Base-by-base conservation (phyloP, 2,113 vertebrate species). In the Menura novaehollandiae region DNA sequence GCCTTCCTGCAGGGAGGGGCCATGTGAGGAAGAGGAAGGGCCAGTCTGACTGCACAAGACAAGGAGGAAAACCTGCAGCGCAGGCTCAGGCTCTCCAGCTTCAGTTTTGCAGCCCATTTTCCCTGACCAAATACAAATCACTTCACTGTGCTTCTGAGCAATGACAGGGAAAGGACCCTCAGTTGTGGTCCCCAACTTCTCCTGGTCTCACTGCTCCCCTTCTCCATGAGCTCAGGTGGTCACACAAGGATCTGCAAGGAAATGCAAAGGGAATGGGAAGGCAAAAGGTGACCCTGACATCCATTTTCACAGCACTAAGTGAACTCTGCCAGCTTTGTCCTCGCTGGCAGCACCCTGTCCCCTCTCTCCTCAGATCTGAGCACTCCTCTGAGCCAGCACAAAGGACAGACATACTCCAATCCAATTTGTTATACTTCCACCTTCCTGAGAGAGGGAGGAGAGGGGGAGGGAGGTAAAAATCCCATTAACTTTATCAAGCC, bases 401-500 rank as follows among this genome's bases (percentile, higher is more conserved):
- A 98, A 98, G 97, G 96, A 98, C 91, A 98, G 97, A 96, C 96
- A 95, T 71, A 94, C 95, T 98, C 96, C 97, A 91, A 97, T 97
- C 96, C 98, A 97, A 98, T 98, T 98, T 98, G 97, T 98, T 98
- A 97, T 87, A 92, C 90, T 97, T 96, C 92, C 95, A 97, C 97
- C 95, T 98, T 98, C 93, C 71, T 60, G 97, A 96, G 96, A 90
- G 93, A 97, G 47, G 74, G 91, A 95, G 87, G 84, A 96, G 89
- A 92, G 66, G 81, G 81, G 87, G 90, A 94, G 91, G 95, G 93
- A 97, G 92, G 93, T 93, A 97, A 97, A 98, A 98, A 98, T 98
- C 97, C 98, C 97, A 99, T 99, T 98, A 99, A 97, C 97, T 97
- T 98, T 99, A 99, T 99, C 98, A 97, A 94, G 76, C 96, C 93